phyloP scores from a whole-genome alignment of 2,797 vertebrate genomes.

The Gobionotothen gibberifrons region DNA sequence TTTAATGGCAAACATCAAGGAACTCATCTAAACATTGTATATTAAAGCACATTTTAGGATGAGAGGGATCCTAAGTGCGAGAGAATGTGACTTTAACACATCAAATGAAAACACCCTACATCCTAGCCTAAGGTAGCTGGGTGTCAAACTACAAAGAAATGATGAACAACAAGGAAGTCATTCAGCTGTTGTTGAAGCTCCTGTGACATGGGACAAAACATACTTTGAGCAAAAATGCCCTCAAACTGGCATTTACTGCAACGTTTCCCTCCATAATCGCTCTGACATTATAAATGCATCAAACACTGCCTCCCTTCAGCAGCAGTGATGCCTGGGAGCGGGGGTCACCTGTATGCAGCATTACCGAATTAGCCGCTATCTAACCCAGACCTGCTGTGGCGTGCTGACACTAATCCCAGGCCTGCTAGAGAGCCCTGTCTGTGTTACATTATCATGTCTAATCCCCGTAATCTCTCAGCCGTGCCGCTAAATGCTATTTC shows the following conservation, averaged over 20 bases:
- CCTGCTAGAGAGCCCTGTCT: slow-evolving; percentile 82
- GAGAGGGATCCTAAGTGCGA: background rate
- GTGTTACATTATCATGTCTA: slow-evolving; percentile 83
- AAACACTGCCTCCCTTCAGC: slow-evolving; percentile 66
- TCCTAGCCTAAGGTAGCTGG: background rate
- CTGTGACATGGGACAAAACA: slow-evolving; percentile 37
- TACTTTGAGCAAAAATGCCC: slow-evolving; percentile 46
- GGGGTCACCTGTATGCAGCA: slow-evolving; percentile 85
- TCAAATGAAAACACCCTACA: slow-evolving; percentile 6
- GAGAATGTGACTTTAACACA: slow-evolving; percentile 24
- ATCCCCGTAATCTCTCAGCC: slow-evolving; percentile 82
- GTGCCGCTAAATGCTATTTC: slow-evolving; percentile 82
- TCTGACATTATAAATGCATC: slow-evolving; percentile 74
- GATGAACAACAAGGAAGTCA: slow-evolving; percentile 7
- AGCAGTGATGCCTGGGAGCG: slow-evolving; percentile 72
- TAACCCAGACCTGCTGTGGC: slow-evolving; percentile 85
- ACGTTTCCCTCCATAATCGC: slow-evolving; percentile 62
- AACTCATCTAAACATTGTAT: slow-evolving; percentile 14
- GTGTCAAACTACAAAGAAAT: background rate
- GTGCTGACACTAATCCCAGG: slow-evolving; percentile 81
- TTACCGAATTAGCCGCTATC: slow-evolving; percentile 87
- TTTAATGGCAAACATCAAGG: background rate
- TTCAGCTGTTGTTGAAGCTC: slow-evolving; percentile 33
- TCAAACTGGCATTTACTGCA: slow-evolving; percentile 16
- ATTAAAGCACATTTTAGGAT: slow-evolving; percentile 4